Base-by-base conservation (phyloP, 1,140 invertebrate genomes). In the Limonius californicus region DNA sequence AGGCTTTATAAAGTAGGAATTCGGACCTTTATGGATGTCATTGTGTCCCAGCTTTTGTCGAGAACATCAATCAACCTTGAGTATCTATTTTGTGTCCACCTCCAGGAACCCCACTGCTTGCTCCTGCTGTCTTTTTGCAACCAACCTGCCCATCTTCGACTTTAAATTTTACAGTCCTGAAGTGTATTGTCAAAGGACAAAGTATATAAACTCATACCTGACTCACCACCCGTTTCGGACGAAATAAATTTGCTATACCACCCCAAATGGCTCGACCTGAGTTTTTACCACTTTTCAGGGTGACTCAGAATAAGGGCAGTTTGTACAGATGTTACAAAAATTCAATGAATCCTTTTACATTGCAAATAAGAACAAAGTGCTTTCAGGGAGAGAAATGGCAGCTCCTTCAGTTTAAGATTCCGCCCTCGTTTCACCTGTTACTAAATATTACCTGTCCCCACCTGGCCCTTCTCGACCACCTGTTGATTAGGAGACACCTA, bases 41-140 rank as follows among this genome's bases (percentile, higher is more conserved):
- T 59, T 63, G 27, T 61, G 53, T 63, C 50, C 21, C 21, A 23
- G 43, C 62, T 39, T 59, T 63, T 58, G 56, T 55, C 27, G 21
- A 23, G 30, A 30, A 43, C 56, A 53, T 57, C 43, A 57, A 56
- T 53, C 61, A 55, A 54, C 35, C 57, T 23, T 45, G 16, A 35
- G 35, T 23, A 18, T 57, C 18, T 43, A 27, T 19, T 55, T 23
- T 15, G 14, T 32, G 43, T 54, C 59, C 47, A 54, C 59, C 47
- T 54, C 59, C 19, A 59, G 27, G n/a, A 21, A 47, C 57, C 43
- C 39, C 42, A 19, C 39, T 27, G 60, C 9, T 62, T 9, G 12
- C 35, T 16, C 27, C 42, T 62, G n/a, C n/a, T 8, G 27, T 27
- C 12, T 42, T 58, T 43, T 43, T 39, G 21, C 56, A 58, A 12